These are phyloP conservation scores for Pseudoatta argentina DNA, from an alignment of 1,140 invertebrate genomes.

Conservation along the genomic window DNA sequence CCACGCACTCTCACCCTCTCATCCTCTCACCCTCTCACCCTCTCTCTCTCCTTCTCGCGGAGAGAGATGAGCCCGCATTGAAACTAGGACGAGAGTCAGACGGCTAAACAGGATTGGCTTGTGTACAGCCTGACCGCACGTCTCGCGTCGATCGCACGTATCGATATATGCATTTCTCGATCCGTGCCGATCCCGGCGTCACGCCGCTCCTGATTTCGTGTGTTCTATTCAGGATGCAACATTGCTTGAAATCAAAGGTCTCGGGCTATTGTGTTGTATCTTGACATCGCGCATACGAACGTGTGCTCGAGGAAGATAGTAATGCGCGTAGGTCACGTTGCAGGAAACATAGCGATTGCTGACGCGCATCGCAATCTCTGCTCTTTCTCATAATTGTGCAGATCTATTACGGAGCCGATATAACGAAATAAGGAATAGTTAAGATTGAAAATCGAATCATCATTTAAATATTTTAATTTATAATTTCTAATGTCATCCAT, in stretches of 20 bases:
- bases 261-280: constrained; percentile 58
- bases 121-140: constrained; percentile 41
- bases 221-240: constrained; percentile 50
- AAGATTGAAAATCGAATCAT: neutral
- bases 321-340: constrained; percentile 30
- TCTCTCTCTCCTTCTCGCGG: constrained; percentile 9
- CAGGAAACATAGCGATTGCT: constrained; percentile 25
- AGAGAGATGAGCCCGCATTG: constrained; percentile 81
- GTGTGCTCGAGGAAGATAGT: constrained; percentile 38
- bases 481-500: neutral
- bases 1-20: constrained; percentile 26
- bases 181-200: constrained; percentile 34
- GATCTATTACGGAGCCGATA: neutral
- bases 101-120: constrained; percentile 60
- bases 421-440: neutral
- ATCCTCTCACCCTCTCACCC: neutral
- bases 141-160: constrained; percentile 76
- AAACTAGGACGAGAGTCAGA: constrained; percentile 71
- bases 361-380: constrained; percentile 8
- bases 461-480: neutral
- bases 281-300: constrained; percentile 60
- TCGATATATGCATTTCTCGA: constrained; percentile 64
- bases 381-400: neutral
- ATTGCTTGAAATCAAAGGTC: constrained; percentile 63
- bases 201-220: constrained; percentile 45